These are phyloP conservation scores for Cryptosula pallasiana DNA, from an alignment of 2,888 invertebrate genomes.

Conservation along the genomic window DNA sequence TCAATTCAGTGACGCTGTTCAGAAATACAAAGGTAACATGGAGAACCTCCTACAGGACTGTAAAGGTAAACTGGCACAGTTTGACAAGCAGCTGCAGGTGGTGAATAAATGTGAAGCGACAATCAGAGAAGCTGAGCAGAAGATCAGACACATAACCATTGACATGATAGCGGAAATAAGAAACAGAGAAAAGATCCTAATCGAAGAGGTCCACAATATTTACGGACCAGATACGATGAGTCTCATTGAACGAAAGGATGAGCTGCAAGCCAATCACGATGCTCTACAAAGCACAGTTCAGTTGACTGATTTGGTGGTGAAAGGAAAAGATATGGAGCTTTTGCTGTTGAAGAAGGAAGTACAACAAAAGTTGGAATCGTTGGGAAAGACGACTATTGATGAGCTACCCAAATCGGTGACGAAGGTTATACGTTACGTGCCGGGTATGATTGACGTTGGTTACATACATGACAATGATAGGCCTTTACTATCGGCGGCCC, in stretches of 20 bases:
- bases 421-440: slow-evolving; percentile 43
- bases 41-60: slow-evolving; percentile 43
- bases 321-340: slow-evolving; percentile 54
- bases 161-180: slow-evolving; percentile 50
- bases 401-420: slow-evolving; percentile 43
- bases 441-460: slow-evolving; percentile 48
- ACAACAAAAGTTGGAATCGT: slow-evolving; percentile 47
- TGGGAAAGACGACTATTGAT: slow-evolving; percentile 44
- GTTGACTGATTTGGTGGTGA: slow-evolving; percentile 52
- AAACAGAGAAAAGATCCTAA: slow-evolving; percentile 46
- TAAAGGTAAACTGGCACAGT: slow-evolving; percentile 44
- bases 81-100: slow-evolving; percentile 43
- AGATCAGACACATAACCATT: slow-evolving; percentile 48
- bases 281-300: slow-evolving; percentile 52
- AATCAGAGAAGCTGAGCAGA: slow-evolving; percentile 49
- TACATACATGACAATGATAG: slow-evolving; percentile 44
- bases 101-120: slow-evolving; percentile 44
- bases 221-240: slow-evolving; percentile 51
- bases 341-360: slow-evolving; percentile 53
- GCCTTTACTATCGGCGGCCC: slow-evolving; percentile 32
- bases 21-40: slow-evolving; percentile 51
- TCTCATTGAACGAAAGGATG: slow-evolving; percentile 43
- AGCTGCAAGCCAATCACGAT: slow-evolving; percentile 44
- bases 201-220: slow-evolving; percentile 49
- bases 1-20: slow-evolving; percentile 49